phyloP scores from a whole-genome alignment of 2,888 invertebrate species.

The Eumerus sabulonum region DNA sequence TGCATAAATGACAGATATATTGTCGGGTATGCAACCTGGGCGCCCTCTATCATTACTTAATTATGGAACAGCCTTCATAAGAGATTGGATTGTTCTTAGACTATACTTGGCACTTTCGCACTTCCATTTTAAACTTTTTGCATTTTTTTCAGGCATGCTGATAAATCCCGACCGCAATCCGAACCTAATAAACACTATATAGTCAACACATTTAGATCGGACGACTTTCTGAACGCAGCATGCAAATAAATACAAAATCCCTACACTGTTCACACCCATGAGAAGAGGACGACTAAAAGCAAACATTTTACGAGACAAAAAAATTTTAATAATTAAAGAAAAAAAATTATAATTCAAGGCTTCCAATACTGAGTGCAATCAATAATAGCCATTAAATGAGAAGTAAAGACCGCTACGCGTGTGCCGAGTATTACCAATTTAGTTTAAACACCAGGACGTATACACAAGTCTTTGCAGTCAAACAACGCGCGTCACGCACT shows the following conservation, averaged over 20 bases:
- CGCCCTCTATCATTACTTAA: too few relatives aligned
- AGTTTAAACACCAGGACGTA: constrained; percentile 34
- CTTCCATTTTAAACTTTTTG: not conserved
- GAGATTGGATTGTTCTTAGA: too few relatives aligned
- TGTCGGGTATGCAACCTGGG: too few relatives aligned
- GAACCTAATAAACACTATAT: constrained; percentile 34
- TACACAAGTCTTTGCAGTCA: constrained; percentile 37
- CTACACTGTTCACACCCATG: constrained; percentile 1
- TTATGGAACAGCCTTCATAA: too few relatives aligned
- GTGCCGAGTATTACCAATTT: constrained; percentile 57
- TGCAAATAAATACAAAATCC: constrained; percentile 34
- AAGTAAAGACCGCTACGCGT: constrained; percentile 63
- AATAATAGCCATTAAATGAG: constrained; percentile 51
- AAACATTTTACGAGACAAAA: too few relatives aligned
- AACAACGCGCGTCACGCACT: not conserved
- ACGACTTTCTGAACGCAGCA: constrained; percentile 45
- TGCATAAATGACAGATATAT: too few relatives aligned
- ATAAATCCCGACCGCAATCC: constrained; percentile 50
- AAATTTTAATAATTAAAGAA: not conserved
- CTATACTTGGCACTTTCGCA: too few relatives aligned
- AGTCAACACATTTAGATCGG: constrained; percentile 52
- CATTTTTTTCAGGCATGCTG: constrained; percentile 57
- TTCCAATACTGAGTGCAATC: constrained; percentile 67
- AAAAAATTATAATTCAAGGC: constrained; percentile 40
- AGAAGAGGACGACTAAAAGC: constrained; percentile 20